These are phyloP conservation scores for Patella pellucida DNA, from an alignment of 2,888 invertebrate species.

Conservation along the genomic window DNA sequence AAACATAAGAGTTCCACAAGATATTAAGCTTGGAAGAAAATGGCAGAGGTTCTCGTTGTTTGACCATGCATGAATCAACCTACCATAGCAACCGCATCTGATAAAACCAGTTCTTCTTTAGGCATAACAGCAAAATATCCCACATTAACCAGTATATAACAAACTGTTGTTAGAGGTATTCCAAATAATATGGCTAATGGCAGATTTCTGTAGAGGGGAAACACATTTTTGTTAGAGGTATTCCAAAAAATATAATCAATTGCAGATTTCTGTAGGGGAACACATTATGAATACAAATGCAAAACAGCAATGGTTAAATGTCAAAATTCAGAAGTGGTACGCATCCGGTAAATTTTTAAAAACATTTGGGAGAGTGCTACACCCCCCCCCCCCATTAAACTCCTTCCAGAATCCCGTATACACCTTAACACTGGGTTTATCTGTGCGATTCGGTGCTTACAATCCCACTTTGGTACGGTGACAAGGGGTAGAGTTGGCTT, in stretches of 20 bases:
- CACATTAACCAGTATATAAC: conserved; percentile 90
- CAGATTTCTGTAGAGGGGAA: conserved; percentile 79
- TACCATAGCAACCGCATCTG: conserved; percentile 89
- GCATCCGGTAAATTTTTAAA: too few relatives aligned
- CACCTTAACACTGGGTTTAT: too few relatives aligned
- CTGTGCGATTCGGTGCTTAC: too few relatives aligned
- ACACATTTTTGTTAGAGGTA: conserved; percentile 82
- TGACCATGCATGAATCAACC: conserved; percentile 60
- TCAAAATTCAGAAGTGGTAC: not conserved
- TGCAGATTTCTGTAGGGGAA: conserved; percentile 83
- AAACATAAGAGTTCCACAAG: too few relatives aligned
- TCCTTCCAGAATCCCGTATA: too few relatives aligned
- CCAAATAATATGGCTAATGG: conserved; percentile 94
- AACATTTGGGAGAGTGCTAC: too few relatives aligned
- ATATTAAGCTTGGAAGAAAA: too few relatives aligned
- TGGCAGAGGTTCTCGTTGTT: too few relatives aligned
- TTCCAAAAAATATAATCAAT: conserved; percentile 91
- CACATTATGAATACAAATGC: not conserved
- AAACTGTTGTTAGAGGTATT: conserved; percentile 88
- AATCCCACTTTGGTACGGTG: too few relatives aligned
- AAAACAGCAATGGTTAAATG: not conserved
- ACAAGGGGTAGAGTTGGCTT: too few relatives aligned
- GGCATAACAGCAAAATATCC: conserved; percentile 93
- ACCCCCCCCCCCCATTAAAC: too few relatives aligned
- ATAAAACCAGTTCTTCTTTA: conserved; percentile 83